Base-by-base conservation (phyloP, 1,140 invertebrate genomes). In the Orussus abietinus region DNA sequence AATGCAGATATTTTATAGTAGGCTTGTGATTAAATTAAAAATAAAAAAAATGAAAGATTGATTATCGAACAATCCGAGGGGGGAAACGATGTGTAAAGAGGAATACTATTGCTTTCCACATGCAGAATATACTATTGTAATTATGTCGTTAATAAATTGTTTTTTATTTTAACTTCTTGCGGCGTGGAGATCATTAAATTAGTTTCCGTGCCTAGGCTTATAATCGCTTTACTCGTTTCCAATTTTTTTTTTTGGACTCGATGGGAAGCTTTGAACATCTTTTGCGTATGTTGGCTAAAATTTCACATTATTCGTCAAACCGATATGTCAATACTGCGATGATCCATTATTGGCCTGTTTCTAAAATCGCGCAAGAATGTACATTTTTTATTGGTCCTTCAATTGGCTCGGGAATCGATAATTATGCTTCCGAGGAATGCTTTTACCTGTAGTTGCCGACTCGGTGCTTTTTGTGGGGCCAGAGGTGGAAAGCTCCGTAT, bases 401-500 rank as follows among this genome's bases (percentile, higher is more conserved):
- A 89, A 60, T 80, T 85, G 52, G 75, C 77, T 12, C 80, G 72
- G 59, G 67, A 77, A 72, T 62, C 74, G 62, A 57, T 76, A 59
- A 74, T 47, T 40, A 40, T 52, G 25, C 49, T 30, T 36, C 42
- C 13, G 15, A 36, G 14, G 43, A 12, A 38, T 18, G 5, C 42
- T 38, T 21, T 51, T 18, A 35, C 39, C 19, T 12, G 35, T n/a
- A 45, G 39, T 46, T 48, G 51, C 55, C 61, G 38, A 5, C 45
- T 3, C 31, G 33, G 19, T 38, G 33, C 29, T 46, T 68, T 31
- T 47, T 36, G 18, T 49, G 51, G 6, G 76, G 72, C 71, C 83
- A 85, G 25, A 88, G 68, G 62, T 91, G 88, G 68, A 92, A 92
- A 6, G 87, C 87, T 31, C 89, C 89, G 47, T 92, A 92, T 51